A percentile compares a stretch with the other conserved stretches of the same genome.
phyloP scores from a whole-genome alignment of 2,888 invertebrate species.

The Azorinus chamasolen region DNA sequence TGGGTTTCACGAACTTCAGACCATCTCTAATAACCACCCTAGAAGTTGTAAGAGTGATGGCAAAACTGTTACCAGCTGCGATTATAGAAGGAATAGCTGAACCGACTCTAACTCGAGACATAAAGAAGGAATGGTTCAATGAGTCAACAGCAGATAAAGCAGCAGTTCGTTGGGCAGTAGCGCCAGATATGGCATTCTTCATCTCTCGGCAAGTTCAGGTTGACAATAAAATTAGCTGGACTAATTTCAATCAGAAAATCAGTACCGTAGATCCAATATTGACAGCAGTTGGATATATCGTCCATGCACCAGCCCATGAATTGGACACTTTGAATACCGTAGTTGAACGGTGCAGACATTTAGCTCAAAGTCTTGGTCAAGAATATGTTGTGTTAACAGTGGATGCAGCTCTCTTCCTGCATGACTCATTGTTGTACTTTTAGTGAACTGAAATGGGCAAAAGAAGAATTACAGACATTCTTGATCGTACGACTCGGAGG shows the following conservation, averaged over 20 bases:
- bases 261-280: background rate
- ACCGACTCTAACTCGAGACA: background rate
- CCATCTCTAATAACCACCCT: background rate
- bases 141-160: background rate
- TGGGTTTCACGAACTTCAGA: background rate
- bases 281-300: conserved; percentile 3
- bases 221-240: conserved; percentile 3
- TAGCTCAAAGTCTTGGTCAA: background rate
- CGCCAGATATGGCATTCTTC: background rate
- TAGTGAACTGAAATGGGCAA: conserved; percentile 42
- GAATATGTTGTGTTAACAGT: conserved; percentile 26
- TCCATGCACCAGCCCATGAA: conserved; percentile 4
- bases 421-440: too few species aligned
- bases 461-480: background rate
- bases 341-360: conserved; percentile 1
- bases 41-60: background rate
- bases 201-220: background rate
- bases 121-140: background rate
- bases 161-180: background rate
- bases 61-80: background rate
- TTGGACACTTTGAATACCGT: conserved; percentile 17
- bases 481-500: conserved; percentile 28
- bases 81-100: conserved; percentile 2
- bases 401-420: conserved; percentile 32
- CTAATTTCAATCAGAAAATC: background rate